A percentile compares a stretch with the other conserved stretches of the same genome.
Evolutionary conservation across 2,888 invertebrate species (phyloP).

Genomic region (Rhabditoides inermis): DNA sequence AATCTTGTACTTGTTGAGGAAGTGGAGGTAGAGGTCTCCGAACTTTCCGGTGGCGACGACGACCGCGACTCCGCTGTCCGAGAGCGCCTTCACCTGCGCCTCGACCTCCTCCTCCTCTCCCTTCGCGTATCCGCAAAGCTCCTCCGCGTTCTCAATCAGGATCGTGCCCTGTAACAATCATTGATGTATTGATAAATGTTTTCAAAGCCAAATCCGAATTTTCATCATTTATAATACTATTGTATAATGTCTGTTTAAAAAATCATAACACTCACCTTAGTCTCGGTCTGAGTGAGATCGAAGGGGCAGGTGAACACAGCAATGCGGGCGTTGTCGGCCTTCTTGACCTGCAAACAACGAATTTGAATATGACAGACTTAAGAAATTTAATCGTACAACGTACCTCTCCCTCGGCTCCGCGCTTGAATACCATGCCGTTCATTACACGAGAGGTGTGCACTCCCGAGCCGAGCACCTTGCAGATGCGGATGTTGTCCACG

Average conservation of each 20-base stretch:
- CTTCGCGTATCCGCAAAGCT: constrained; percentile 81
- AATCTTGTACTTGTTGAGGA: constrained; percentile 83
- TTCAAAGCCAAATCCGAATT: no score
- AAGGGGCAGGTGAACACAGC: constrained; percentile 90
- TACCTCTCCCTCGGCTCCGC: constrained; percentile 87
- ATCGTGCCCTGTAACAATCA: constrained; percentile 62
- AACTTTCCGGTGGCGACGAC: constrained; percentile 94
- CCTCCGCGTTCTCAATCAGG: constrained; percentile 87
- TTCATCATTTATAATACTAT: neutral
- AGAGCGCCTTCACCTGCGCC: constrained; percentile 63
- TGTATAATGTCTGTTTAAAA: no score
- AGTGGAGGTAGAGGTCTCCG: constrained; percentile 95
- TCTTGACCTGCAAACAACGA: no score
- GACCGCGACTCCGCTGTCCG: constrained; percentile 75
- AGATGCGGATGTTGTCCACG: constrained; percentile 91
- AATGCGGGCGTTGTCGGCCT: constrained; percentile 73
- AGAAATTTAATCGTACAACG: no score
- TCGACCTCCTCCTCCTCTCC: constrained; percentile 89
- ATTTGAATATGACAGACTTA: no score
- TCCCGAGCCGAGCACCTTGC: constrained; percentile 61
- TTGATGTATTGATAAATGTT: no score
- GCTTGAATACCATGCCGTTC: constrained; percentile 94
- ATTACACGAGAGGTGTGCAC: constrained; percentile 62
- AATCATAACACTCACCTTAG: constrained; percentile 67
- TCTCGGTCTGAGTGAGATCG: constrained; percentile 92